Base-by-base conservation (phyloP, 2,888 invertebrate species). In the Hyposoter didymator region DNA sequence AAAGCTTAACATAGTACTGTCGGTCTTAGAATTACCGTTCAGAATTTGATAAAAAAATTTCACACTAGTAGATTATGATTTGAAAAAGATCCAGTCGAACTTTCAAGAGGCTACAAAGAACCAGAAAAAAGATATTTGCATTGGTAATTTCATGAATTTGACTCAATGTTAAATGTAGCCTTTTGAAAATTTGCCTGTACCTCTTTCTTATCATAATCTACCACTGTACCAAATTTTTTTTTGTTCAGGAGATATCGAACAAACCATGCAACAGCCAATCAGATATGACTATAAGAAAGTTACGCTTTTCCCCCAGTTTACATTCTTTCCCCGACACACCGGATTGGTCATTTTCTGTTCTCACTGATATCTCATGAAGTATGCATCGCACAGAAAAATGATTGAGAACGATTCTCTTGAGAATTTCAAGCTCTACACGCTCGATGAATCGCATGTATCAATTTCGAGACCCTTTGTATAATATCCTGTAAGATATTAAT, bases 401-500 rank as follows among this genome's bases (percentile, higher is more conserved):
- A 28, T 14, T 6, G 22, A 28, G 59, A 5, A 28, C 59, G 3
- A 28, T 59, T 59, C 14, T 59, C 28, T 28, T 59, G 1, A 59
- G 28, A 59, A 59, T 59, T 28, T 5, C 4, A 14, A 6, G 5
- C 28, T 14, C 28, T 6, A 14, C 10, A 28, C 1, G 28, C 28
- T 5, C 4, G 0, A 14, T 14, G 12, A 28, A 28, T 14, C 28
- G 28, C 14, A 28, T 14, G 59, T 28, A 28, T 0, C 28, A 28
- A 59, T 28, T 59, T 59, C 14, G 28, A 59, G 28, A 59, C 59
- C 59, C 28, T 14, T 14, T 59, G 28, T 59, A 59, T 59, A 59
- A 90, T 87, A 90, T 87, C 88, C 89, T 87, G 87, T 89, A 89
- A 90, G 89, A 92, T 92, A 91, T 92, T 91, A 91, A 91, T 92